Conservation (phyloP, 2,113 vertebrate species). For the Salminus brasiliensis region DNA sequence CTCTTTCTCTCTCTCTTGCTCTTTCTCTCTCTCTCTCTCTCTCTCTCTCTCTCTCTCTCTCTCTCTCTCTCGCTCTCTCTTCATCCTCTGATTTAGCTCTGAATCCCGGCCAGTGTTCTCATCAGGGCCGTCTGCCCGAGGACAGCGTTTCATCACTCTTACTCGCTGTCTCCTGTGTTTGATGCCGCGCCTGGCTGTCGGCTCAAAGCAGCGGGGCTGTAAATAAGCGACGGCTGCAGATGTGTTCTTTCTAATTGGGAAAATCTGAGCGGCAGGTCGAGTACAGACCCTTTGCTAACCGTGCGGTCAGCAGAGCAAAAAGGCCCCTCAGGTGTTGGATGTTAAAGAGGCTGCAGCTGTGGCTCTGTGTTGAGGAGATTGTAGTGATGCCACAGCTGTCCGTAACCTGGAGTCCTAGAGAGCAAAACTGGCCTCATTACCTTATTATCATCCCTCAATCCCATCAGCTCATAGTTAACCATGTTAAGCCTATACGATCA, state of each 20-base stretch:
- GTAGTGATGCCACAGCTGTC: too few species aligned
- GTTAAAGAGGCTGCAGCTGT: neutral
- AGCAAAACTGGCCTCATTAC: too few species aligned
- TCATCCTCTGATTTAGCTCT: conserved; percentile 40
- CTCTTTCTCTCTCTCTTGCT: conserved; percentile 46
- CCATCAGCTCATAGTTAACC: too few species aligned
- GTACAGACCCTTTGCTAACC: neutral
- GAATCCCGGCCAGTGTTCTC: conserved; percentile 9
- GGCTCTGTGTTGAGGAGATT: too few species aligned
- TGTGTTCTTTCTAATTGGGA: conserved; percentile 20
- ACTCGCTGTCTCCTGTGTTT: neutral
- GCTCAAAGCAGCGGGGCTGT: conserved; percentile 21
- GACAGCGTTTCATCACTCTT: conserved; percentile 29
- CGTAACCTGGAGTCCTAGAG: too few species aligned
- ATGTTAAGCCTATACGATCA: too few species aligned
- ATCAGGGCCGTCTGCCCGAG: neutral
- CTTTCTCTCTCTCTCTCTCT: too few species aligned
- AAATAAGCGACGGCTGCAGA: conserved; percentile 11
- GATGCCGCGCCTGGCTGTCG: neutral
- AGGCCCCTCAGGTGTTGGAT: neutral
- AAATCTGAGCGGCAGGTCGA: conserved; percentile 18
- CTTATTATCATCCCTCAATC: too few species aligned
- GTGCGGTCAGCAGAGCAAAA: neutral
- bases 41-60: conserved; percentile 45
- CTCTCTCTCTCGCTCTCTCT: conserved; percentile 49